Conservation (phyloP, 2,797 vertebrate genomes). For the Streptopelia turtur region DNA sequence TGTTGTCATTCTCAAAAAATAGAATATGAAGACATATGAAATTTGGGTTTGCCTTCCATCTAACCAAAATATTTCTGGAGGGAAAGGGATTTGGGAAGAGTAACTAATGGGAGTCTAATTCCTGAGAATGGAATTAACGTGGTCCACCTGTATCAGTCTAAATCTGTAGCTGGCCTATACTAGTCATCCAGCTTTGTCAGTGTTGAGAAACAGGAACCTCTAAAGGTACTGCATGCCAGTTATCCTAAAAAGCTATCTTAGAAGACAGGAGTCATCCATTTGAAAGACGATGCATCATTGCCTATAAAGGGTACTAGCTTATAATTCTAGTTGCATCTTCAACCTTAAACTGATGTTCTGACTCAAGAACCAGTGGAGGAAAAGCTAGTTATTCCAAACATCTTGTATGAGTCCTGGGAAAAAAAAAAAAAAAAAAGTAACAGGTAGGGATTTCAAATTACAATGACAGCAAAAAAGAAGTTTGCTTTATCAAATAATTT, state of each 20-base stretch:
- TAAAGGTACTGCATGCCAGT: neutral
- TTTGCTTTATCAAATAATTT: conserved; percentile 11
- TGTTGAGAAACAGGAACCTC: neutral
- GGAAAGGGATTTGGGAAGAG: neutral
- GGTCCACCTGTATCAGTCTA: neutral
- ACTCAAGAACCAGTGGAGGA: neutral
- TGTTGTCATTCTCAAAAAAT: neutral
- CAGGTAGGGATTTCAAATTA: neutral
- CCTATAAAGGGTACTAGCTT: neutral
- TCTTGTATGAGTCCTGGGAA: neutral
- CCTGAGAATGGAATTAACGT: neutral
- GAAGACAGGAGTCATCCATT: neutral
- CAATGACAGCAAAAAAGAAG: neutral
- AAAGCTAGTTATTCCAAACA: neutral
- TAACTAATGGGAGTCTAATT: neutral
- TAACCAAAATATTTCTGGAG: neutral
- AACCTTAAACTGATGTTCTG: neutral
- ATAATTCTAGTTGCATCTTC: neutral
- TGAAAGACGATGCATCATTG: neutral
- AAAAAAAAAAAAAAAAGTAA: neutral
- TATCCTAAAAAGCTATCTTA: neutral
- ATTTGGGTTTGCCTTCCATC: neutral
- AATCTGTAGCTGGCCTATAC: neutral
- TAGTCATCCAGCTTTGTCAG: neutral
- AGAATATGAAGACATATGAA: neutral